A percentile compares a stretch with the other conserved stretches of the same genome.
Conservation (phyloP, 2,888 invertebrate genomes). For the Hedychridium roseum region DNA sequence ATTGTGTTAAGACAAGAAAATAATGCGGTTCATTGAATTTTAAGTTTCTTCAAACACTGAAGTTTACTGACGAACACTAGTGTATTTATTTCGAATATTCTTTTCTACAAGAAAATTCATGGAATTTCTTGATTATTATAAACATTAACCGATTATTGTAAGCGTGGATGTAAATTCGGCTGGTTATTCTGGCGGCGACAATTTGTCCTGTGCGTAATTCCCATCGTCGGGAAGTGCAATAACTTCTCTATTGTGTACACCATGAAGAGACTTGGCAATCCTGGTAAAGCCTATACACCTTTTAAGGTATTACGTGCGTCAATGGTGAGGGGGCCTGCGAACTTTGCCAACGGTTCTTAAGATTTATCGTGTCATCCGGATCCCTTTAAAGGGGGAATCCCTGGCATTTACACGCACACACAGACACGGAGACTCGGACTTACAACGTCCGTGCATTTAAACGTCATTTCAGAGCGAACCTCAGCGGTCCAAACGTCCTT, state of each 20-base stretch:
- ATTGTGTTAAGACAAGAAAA: too few relatives aligned
- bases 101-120: too few relatives aligned
- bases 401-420: background rate
- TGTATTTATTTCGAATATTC: too few relatives aligned
- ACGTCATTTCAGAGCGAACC: too few relatives aligned
- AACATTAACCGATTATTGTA: too few relatives aligned
- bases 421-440: background rate
- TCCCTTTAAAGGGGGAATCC: constrained; percentile 18
- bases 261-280: constrained; percentile 37
- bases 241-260: constrained; percentile 24
- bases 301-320: constrained; percentile 32
- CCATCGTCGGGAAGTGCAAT: constrained; percentile 3
- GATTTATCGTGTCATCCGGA: constrained; percentile 42
- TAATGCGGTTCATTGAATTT: too few relatives aligned
- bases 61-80: too few relatives aligned
- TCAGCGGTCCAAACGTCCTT: too few relatives aligned
- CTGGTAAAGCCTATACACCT: constrained; percentile 31
- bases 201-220: background rate
- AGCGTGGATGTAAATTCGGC: too few relatives aligned
- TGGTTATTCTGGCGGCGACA: too few relatives aligned
- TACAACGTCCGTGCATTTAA: background rate
- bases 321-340: constrained; percentile 20
- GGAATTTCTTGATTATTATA: too few relatives aligned
- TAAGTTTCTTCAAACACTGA: too few relatives aligned
- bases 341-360: constrained; percentile 39